Evolutionary conservation across 2,797 vertebrate species (phyloP), one percentile per base, ranked within the genome.

Genomic region (Oreochromis grahami): DNA sequence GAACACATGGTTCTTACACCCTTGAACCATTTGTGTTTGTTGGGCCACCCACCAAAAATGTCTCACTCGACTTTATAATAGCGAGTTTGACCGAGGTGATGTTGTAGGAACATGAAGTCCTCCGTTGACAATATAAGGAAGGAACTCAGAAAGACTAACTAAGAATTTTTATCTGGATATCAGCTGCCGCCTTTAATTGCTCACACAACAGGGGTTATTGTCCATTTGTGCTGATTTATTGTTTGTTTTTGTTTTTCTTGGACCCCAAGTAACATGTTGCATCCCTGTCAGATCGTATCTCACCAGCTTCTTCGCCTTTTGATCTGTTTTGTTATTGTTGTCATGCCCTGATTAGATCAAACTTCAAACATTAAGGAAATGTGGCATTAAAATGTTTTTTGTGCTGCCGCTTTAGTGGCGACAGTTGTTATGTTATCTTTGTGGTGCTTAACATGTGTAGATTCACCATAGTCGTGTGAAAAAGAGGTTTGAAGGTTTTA

Each of bases 71-170:
- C 5, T 9, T 2, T 7, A 5, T 8, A 2, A 5, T 68, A 60
- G 13, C 10, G 7, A 68, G 83, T 53, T 55, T 13, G 4, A 48
- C 19, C 19, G 0, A 19, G 15, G 19, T 4, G 3, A 9, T 41
- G 1, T 8, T 26, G 17, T 36, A 24, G 17, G 10, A 70, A 80
- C 3, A 0, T 29, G 12, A 7, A 38, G 55, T 87, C 51, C 70
- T 76, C n/a, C 43, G 17, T 70, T 78, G 34, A 93, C 87, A 92
- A 91, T 88, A 68, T 68, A n/a, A 88, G 92, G 92, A 94, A 93
- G 91, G 88, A 93, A 87, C 68, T 88, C 17, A 24, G 9, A 32
- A 41, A 10, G n/a, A 77, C 11, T 45, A 24, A 48, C 48, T 26
- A 77, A 5, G 10, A 60, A 12, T 55, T 74, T 56, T 76, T 72